Conservation (phyloP, 1,140 invertebrate genomes). For the Lucilia sericata region DNA sequence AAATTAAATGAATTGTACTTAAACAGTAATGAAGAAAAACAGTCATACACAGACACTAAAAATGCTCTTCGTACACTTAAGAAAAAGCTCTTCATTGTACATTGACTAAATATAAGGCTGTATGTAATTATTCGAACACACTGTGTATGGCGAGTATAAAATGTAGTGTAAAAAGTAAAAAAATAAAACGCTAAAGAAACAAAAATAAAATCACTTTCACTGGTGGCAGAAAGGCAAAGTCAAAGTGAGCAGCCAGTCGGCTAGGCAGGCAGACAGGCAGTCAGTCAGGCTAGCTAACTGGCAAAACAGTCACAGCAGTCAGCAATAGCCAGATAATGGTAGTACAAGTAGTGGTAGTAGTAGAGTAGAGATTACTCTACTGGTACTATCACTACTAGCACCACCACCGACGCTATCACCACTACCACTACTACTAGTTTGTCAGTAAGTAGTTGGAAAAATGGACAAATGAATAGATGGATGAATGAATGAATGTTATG, state of each 20-base stretch:
- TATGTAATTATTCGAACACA: neutral
- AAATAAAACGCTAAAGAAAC: neutral
- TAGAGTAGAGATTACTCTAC: neutral
- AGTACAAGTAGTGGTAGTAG: neutral
- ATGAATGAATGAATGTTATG: neutral
- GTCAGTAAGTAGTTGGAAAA: neutral
- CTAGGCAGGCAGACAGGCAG: neutral
- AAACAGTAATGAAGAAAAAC: constrained; percentile 22
- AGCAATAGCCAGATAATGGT: neutral
- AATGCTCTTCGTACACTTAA: neutral
- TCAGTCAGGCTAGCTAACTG: neutral
- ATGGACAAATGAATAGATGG: neutral
- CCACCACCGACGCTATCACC: neutral
- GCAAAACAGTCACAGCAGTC: neutral
- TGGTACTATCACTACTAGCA: neutral
- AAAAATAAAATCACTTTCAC: constrained; percentile 66
- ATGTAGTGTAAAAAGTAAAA: neutral
- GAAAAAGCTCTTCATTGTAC: too few species aligned
- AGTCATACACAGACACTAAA: neutral
- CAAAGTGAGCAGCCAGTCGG: neutral
- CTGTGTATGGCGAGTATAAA: neutral
- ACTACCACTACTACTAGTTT: neutral
- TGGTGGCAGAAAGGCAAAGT: constrained; percentile 52
- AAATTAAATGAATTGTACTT: constrained; percentile 43
- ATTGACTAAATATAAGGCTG: too few species aligned